These are phyloP conservation scores for Eremobia ochroleuca DNA, from an alignment of 2,888 invertebrate genomes.

Conservation along the genomic window DNA sequence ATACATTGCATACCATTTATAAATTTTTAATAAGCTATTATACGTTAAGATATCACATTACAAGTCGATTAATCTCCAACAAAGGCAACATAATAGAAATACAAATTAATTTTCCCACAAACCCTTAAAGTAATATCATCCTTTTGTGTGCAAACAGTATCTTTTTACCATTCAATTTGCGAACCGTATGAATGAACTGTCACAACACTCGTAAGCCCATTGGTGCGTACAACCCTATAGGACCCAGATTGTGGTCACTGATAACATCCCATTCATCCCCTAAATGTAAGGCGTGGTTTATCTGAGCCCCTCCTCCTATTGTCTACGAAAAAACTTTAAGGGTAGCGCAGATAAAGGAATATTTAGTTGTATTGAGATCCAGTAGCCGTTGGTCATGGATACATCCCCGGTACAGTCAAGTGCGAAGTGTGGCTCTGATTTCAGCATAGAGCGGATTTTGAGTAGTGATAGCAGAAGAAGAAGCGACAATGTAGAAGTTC, in stretches of 20 bases:
- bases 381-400: constrained; percentile 77
- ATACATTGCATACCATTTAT: constrained; percentile 30
- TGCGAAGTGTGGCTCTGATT: constrained; percentile 87
- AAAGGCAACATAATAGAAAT: constrained; percentile 79
- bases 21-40: constrained; percentile 66
- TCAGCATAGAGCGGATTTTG: constrained; percentile 92
- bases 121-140: constrained; percentile 89
- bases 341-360: constrained; percentile 59
- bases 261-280: constrained; percentile 76
- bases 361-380: constrained; percentile 51
- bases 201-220: constrained; percentile 85
- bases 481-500: constrained; percentile 70
- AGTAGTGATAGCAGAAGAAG: constrained; percentile 82
- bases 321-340: constrained; percentile 67
- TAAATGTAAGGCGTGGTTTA: constrained; percentile 75
- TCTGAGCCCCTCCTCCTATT: constrained; percentile 69
- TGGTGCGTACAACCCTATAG: constrained; percentile 81
- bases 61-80: constrained; percentile 72
- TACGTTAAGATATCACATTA: constrained; percentile 71
- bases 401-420: constrained; percentile 78
- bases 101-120: constrained; percentile 91
- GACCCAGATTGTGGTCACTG: constrained; percentile 78
- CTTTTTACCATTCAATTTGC: constrained; percentile 84
- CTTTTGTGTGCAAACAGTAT: constrained; percentile 89
- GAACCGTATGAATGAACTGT: constrained; percentile 86